Evolutionary conservation across 2,888 invertebrate genomes (phyloP).

Genomic region (Rhorus exstirpatorius): DNA sequence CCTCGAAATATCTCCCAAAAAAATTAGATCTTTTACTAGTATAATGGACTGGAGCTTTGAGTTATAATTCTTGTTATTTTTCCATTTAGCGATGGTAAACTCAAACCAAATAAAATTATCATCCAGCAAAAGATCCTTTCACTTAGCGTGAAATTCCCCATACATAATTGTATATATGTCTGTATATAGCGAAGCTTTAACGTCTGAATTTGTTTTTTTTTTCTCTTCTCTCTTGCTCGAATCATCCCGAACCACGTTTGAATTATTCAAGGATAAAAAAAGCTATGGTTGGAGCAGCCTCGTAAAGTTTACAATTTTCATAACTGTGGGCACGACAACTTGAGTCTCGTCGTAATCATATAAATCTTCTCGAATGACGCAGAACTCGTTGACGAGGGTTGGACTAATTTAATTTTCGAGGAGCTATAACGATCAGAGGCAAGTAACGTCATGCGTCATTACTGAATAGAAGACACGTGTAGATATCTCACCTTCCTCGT

Average conservation of each 20-base stretch:
- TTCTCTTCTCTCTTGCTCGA: background rate
- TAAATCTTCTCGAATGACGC: constrained; percentile 38
- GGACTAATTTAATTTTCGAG: constrained; percentile 12
- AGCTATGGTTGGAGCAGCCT: background rate
- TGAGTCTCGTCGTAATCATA: constrained; percentile 6
- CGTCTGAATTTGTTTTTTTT: background rate
- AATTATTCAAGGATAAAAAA: constrained; percentile 36
- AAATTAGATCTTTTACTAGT: too few species aligned
- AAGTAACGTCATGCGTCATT: background rate
- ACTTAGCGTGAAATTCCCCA: too few species aligned
- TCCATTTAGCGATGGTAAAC: too few species aligned
- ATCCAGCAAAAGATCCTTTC: too few species aligned
- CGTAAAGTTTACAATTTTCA: constrained; percentile 28
- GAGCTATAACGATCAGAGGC: constrained; percentile 4
- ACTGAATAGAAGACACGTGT: background rate
- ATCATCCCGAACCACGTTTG: constrained; percentile 3
- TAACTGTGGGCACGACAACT: background rate
- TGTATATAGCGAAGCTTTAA: background rate
- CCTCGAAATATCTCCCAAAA: too few species aligned
- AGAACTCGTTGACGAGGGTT: constrained; percentile 60
- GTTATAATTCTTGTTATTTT: too few species aligned
- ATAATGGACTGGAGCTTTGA: too few species aligned
- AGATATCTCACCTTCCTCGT: constrained; percentile 2
- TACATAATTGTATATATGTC: background rate
- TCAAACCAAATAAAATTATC: too few species aligned